phyloP scores from a whole-genome alignment of 2,797 vertebrate genomes.

The Prunella strophiata region DNA sequence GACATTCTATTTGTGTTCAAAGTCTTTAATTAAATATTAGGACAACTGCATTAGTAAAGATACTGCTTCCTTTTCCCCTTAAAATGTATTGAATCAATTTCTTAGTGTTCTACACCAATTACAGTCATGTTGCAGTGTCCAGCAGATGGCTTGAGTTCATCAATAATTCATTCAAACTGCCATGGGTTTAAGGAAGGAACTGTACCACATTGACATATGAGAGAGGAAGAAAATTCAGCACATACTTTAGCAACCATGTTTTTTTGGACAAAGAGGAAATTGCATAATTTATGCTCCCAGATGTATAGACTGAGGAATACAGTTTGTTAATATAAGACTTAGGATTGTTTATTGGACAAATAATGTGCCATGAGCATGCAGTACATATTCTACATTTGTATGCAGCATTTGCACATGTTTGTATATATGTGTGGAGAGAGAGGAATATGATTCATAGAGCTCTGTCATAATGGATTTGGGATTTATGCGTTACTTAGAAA shows the following conservation, averaged over 20 bases:
- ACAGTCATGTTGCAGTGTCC: neutral
- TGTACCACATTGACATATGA: neutral
- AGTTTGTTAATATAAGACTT: neutral
- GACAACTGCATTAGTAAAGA: neutral
- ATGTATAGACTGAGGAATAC: neutral
- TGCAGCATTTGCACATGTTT: neutral
- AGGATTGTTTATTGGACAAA: neutral
- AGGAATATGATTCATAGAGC: neutral
- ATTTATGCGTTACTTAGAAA: neutral
- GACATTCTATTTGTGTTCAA: conserved; percentile 20
- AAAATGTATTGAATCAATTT: conserved; percentile 1
- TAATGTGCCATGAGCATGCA: neutral
- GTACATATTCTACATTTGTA: neutral
- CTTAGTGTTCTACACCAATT: conserved; percentile 26
- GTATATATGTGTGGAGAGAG: neutral
- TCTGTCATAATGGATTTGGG: neutral
- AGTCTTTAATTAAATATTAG: conserved; percentile 51
- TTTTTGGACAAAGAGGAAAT: neutral
- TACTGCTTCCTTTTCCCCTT: neutral
- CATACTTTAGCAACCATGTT: neutral
- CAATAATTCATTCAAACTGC: neutral
- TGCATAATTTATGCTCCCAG: neutral
- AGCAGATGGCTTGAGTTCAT: neutral
- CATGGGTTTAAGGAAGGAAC: neutral
- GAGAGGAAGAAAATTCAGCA: neutral